phyloP scores from a whole-genome alignment of 1,140 invertebrate species.

The Choristoneura fumiferana region DNA sequence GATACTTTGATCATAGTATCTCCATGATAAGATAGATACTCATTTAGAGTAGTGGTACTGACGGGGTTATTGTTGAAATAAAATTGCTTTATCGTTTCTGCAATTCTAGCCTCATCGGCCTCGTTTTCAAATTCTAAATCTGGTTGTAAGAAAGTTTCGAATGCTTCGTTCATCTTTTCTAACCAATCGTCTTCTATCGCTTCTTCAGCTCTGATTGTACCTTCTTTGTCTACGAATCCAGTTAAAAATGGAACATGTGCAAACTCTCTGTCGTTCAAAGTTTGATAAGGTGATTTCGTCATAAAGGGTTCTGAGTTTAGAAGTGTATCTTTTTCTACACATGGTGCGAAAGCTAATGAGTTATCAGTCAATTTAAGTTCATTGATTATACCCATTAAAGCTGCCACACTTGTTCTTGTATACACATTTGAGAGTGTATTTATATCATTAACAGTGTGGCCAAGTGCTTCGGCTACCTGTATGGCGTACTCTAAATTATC shows the following conservation, averaged over 20 bases:
- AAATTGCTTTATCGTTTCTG: constrained; percentile 40
- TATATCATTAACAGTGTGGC: constrained; percentile 46
- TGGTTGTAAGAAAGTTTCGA: constrained; percentile 56
- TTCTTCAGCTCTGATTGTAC: constrained; percentile 57
- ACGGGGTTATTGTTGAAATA: constrained; percentile 46
- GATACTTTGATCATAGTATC: constrained; percentile 66
- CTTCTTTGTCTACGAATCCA: constrained; percentile 67
- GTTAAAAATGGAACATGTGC: constrained; percentile 55
- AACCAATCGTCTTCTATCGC: constrained; percentile 48
- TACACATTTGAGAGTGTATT: constrained; percentile 51
- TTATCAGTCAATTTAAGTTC: constrained; percentile 61
- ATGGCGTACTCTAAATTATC: constrained; percentile 57
- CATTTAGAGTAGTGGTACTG: constrained; percentile 29
- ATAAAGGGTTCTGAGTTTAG: constrained; percentile 48
- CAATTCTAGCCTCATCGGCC: constrained; percentile 30
- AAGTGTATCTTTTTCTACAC: constrained; percentile 50
- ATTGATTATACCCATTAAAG: constrained; percentile 62
- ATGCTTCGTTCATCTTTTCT: constrained; percentile 51
- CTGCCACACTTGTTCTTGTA: constrained; percentile 51
- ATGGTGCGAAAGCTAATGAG: constrained; percentile 61
- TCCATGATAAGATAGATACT: constrained; percentile 54
- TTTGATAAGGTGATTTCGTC: constrained; percentile 50
- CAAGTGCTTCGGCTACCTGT: constrained; percentile 55
- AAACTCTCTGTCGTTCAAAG: constrained; percentile 42
- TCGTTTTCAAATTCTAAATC: constrained; percentile 49